phyloP scores from a whole-genome alignment of 2,113 vertebrate species.

The Pedionomus torquatus region DNA sequence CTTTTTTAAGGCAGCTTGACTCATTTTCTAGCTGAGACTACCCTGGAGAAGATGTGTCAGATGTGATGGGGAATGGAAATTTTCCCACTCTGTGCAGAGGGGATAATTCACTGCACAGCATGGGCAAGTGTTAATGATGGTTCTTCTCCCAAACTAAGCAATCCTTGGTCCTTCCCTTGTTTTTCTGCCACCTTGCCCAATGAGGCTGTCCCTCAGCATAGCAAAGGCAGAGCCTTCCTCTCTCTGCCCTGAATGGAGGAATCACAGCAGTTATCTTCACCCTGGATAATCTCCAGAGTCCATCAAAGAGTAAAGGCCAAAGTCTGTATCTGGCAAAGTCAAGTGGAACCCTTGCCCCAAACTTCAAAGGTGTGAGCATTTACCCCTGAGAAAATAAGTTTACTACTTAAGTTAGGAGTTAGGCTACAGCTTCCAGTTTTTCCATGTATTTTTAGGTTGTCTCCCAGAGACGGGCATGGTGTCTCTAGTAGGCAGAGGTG shows the following conservation, averaged over 20 bases:
- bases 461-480: neutral
- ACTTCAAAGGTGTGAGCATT: slow-evolving; percentile 45
- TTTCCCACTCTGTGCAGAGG: neutral
- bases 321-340: neutral
- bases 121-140: neutral
- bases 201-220: neutral
- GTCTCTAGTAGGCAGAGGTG: neutral
- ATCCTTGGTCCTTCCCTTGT: neutral
- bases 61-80: neutral
- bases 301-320: neutral
- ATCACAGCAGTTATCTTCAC: neutral
- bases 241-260: neutral
- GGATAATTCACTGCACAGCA: neutral
- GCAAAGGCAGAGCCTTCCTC: neutral
- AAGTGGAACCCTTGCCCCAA: slow-evolving; percentile 26
- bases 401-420: neutral
- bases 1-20: neutral
- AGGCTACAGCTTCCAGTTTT: neutral
- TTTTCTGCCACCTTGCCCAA: neutral
- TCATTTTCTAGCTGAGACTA: neutral
- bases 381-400: slow-evolving; percentile 27
- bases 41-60: neutral
- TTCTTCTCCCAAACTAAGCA: neutral
- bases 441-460: neutral
- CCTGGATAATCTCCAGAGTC: neutral